These are phyloP conservation scores for Cotesia typhae DNA, from an alignment of 1,140 invertebrate species.

Conservation along the genomic window DNA sequence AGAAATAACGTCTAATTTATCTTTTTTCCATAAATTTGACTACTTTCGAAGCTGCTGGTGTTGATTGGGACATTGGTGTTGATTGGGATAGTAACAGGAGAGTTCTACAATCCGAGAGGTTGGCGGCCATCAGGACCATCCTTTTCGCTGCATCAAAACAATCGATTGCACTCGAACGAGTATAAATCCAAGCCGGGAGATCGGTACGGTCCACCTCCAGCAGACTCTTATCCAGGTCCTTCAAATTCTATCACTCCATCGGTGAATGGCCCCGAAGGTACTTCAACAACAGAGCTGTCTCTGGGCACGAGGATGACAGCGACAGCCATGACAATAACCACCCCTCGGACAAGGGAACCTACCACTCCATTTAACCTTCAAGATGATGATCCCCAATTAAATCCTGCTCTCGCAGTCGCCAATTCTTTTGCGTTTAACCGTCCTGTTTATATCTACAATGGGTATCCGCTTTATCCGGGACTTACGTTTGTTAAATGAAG, in stretches of 20 bases:
- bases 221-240: slow-evolving; percentile 26
- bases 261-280: not conserved
- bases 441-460: slow-evolving; percentile 58
- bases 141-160: slow-evolving; percentile 41
- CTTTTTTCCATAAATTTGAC: not conserved
- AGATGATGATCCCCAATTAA: slow-evolving; percentile 52
- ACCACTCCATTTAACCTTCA: slow-evolving; percentile 47
- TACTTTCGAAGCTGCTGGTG: not conserved
- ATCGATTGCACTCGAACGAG: slow-evolving; percentile 42
- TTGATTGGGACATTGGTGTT: slow-evolving; percentile 11
- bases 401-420: slow-evolving; percentile 57
- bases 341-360: slow-evolving; percentile 50
- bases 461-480: slow-evolving; percentile 48
- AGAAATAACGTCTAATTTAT: not conserved
- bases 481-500: slow-evolving; percentile 45
- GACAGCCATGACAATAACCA: slow-evolving; percentile 45
- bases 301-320: too few species aligned
- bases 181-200: slow-evolving; percentile 42
- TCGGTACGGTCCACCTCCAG: slow-evolving; percentile 45
- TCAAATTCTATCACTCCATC: slow-evolving; percentile 38
- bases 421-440: slow-evolving; percentile 63
- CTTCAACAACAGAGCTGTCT: slow-evolving; percentile 38
- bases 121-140: slow-evolving; percentile 33
- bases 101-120: slow-evolving; percentile 33
- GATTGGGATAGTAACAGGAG: not conserved